phyloP scores from a whole-genome alignment of 2,797 vertebrate genomes.

The Squalus acanthias region DNA sequence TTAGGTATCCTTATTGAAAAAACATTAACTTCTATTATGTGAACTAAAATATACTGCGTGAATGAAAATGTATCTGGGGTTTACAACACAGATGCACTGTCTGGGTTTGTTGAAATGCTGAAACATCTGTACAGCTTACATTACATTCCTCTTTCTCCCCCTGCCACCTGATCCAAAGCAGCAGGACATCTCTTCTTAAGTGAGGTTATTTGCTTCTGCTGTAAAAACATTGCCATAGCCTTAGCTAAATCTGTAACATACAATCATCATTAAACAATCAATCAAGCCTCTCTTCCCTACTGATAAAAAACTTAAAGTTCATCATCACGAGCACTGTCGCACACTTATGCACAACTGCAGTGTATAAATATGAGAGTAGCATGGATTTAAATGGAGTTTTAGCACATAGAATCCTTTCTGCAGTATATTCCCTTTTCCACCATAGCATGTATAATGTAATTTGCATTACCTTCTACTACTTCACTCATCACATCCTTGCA shows the following conservation, averaged over 20 bases:
- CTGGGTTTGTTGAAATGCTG: neutral
- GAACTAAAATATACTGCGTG: constrained; percentile 38
- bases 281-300: neutral
- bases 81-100: neutral
- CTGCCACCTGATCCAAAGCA: constrained; percentile 7
- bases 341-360: neutral
- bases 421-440: neutral
- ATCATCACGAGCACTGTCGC: neutral
- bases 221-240: neutral
- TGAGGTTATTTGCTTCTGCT: neutral
- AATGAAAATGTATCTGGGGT: constrained; percentile 9
- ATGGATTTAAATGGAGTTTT: neutral
- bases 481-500: neutral
- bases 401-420: neutral
- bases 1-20: constrained; percentile 45
- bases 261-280: neutral
- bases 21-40: constrained; percentile 45
- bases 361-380: neutral
- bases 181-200: constrained; percentile 7
- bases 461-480: neutral
- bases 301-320: neutral
- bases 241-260: neutral
- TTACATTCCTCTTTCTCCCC: constrained; percentile 13
- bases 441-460: neutral
- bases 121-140: constrained; percentile 23